These are phyloP conservation scores for Tiphia femorata DNA, from an alignment of 2,888 invertebrate genomes.

Conservation along the genomic window DNA sequence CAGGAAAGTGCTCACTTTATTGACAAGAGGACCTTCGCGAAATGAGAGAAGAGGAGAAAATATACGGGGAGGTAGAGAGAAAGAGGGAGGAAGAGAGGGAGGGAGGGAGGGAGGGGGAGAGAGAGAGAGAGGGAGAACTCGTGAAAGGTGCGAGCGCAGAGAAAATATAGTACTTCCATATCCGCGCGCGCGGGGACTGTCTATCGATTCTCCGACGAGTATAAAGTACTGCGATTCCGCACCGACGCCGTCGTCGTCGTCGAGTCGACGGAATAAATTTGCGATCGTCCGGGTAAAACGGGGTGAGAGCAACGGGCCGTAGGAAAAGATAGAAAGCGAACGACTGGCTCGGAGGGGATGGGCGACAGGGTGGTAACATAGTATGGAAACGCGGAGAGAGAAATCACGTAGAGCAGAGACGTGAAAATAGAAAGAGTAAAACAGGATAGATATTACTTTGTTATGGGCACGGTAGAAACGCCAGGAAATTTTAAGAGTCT, in stretches of 20 bases:
- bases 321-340: conserved; percentile 19
- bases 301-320: conserved; percentile 40
- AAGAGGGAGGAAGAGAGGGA: too few species aligned
- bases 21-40: conserved; percentile 56
- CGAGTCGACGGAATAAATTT: conserved; percentile 65
- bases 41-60: too few species aligned
- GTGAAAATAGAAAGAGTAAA: conserved; percentile 25
- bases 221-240: conserved; percentile 62
- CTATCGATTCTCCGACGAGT: conserved; percentile 62
- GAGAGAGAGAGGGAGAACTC: too few species aligned
- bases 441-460: conserved; percentile 14
- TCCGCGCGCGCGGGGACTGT: conserved; percentile 53
- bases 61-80: conserved; percentile 13
- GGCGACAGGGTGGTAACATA: conserved; percentile 21
- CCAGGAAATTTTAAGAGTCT: too few species aligned
- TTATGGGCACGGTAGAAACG: too few species aligned
- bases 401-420: conserved; percentile 24
- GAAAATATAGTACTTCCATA: conserved; percentile 56
- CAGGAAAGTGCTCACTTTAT: conserved; percentile 60
- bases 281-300: conserved; percentile 58
- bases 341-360: conserved; percentile 34
- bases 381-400: neutral
- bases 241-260: conserved; percentile 56
- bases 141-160: conserved; percentile 48
- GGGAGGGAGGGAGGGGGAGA: too few species aligned